Evolutionary conservation across 2,888 invertebrate genomes (phyloP), one percentile per base, ranked within the genome.

Genomic region (Brachypalpus laphriformis): DNA sequence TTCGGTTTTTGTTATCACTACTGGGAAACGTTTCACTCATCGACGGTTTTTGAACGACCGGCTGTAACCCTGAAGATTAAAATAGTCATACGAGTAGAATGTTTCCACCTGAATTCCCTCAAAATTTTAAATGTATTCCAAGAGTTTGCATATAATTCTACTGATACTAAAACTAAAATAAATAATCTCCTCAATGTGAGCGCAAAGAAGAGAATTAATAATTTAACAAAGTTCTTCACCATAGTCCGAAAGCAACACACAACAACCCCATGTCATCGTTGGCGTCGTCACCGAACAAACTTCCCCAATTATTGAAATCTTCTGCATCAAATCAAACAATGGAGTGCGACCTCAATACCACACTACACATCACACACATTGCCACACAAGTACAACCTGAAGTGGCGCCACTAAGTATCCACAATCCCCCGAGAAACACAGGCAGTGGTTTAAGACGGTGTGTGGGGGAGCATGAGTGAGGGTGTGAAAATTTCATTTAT

Each of bases 401-500:
- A 80, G 74, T 74, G 74, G 28, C 54, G 45, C 80, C 63, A 74
- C 78, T 72, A 72, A 74, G 74, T 61, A 80, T 70, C 74, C 70
- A 80, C 61, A 83, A 80, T 83, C 74, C 80, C 80, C 49, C 51
- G 37, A 83, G 72, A 65, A 61, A 61, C 66, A 45, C 54, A 25
- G 47, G 49, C 18, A 49, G 34, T 14, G 37, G 59, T 71, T 49
- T 20, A 45, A 18, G 18, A 56, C 18, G 11, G 49, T 49, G 5
- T 34, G 37, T 11, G 9, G 57, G 63, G 14, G 47, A 20, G n/a
- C n/a, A 20, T 3, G 11, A 31, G 7, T 11, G 31, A 63, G 83
- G 66, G 78, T 78, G 78, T 65, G 68, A 74, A 68, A 74, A 74
- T 80, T 71, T 63, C 74, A 80, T 80, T 80, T 83, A 83, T 83